Evolutionary conservation across 2,797 vertebrate genomes (phyloP).

Genomic region (Zenarchopterus dispar): DNA sequence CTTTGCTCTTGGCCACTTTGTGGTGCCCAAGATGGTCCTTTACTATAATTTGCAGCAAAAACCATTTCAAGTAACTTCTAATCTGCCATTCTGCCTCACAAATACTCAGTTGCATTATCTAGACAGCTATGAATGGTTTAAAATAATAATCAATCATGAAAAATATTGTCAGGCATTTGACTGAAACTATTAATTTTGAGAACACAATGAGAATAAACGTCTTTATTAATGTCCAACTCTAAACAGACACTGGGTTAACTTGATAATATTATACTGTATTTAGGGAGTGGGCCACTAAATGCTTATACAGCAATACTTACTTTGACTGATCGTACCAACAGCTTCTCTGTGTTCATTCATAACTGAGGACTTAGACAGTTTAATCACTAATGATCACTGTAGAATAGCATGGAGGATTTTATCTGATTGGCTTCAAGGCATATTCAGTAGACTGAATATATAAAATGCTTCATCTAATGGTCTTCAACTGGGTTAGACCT

Average conservation of each 20-base stretch:
- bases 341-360: not conserved
- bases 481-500: too few species aligned
- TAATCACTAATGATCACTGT: conserved; percentile 7
- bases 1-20: conserved; percentile 45
- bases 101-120: conserved; percentile 4
- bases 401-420: not conserved
- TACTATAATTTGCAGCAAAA: conserved; percentile 16
- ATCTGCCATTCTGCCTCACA: not conserved
- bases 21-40: conserved; percentile 29
- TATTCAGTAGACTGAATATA: conserved; percentile 7
- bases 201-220: conserved; percentile 5
- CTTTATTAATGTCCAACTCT: conserved; percentile 1
- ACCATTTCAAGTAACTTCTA: not conserved
- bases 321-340: not conserved
- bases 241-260: conserved; percentile 2
- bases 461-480: too few species aligned
- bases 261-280: not conserved
- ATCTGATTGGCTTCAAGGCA: conserved; percentile 7
- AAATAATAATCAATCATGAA: conserved; percentile 8
- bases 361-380: not conserved
- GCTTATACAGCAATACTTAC: not conserved
- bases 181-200: conserved; percentile 8
- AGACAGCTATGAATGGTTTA: conserved; percentile 2
- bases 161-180: not conserved
- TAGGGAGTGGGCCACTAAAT: not conserved